These are phyloP conservation scores for Gavialis gangeticus DNA, from an alignment of 2,113 vertebrate species.

Conservation along the genomic window DNA sequence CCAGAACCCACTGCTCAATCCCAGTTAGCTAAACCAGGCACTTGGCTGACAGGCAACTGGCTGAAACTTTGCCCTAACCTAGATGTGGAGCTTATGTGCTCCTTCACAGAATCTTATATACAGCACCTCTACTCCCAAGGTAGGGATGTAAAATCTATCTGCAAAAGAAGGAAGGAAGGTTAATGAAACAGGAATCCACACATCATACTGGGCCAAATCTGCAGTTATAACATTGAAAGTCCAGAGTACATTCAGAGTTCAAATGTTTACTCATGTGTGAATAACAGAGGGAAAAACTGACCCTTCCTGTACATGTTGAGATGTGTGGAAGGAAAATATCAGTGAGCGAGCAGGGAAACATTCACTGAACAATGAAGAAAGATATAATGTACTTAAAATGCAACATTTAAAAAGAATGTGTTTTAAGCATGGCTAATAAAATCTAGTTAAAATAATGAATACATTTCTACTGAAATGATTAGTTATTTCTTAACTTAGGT, in stretches of 20 bases:
- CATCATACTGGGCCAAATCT: not conserved
- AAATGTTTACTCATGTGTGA: not conserved
- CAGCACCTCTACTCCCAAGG: not conserved
- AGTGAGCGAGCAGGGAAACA: not conserved
- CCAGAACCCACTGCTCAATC: not conserved
- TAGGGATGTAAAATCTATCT: not conserved
- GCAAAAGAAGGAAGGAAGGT: not conserved
- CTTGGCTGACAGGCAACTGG: not conserved
- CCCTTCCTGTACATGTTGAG: no score
- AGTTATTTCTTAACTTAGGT: not conserved
- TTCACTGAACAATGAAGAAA: not conserved
- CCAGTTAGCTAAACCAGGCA: not conserved
- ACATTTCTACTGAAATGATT: not conserved
- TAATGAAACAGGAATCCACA: not conserved
- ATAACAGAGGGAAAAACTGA: no score
- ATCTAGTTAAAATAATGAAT: not conserved
- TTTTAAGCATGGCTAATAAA: not conserved
- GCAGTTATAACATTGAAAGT: not conserved
- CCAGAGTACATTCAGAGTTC: not conserved
- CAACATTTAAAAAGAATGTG: not conserved
- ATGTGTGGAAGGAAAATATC: no score
- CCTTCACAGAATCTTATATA: not conserved
- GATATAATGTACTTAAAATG: not conserved
- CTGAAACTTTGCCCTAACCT: not conserved
- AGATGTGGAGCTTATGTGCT: not conserved